Evolutionary conservation across 2,888 invertebrate genomes (phyloP), one percentile per base, ranked within the genome.

Genomic region (Polydrusus tereticollis): DNA sequence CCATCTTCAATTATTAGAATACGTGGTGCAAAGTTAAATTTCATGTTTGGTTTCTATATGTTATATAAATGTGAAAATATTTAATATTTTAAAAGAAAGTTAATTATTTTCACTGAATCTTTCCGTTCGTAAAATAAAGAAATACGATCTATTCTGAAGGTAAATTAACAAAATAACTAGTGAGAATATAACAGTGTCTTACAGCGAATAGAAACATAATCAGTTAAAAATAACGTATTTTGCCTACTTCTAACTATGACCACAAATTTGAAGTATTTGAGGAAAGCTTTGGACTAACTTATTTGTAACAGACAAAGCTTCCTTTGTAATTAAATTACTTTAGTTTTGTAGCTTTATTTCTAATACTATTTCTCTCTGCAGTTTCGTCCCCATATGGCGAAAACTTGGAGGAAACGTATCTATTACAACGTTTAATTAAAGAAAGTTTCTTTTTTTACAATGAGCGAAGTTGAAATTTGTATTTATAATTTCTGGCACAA

Each of bases 251-350:
- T 6, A 1, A n/a, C n/a, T n/a, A 12, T n/a, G n/a, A 4, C 38
- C 41, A 47, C 47, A 21, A 21, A 47, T 47, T 21, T n/a, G n/a
- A 47, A 47, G 21, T 47, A 47, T 47, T 21, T 12, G 6, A 47
- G 5, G 21, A 23, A n/a, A 47, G 21, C n/a, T n/a, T 20, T 47
- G 23, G 47, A 47, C 23, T n/a, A 47, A 1, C 23, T 21, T 10
- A 21, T 45, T 47, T 47, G 21, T 21, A 47, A 21, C 47, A 47
- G 21, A 23, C 47, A 23, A 21, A 58, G 41, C 58, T 58, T 55
- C 20, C 41, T 58, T 58, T 58, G 12, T 18, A 58, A 58, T 58
- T 58, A 58, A 58, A 58, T 58, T 58, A 16, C 41, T 58, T 58
- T 58, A 58, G 58, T 58, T 58, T 38, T 21, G 12, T 23, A 58